A percentile compares a stretch with the other conserved stretches of the same genome.
Evolutionary conservation across 2,113 vertebrate species (phyloP).

Genomic region (Thymallus thymallus): DNA sequence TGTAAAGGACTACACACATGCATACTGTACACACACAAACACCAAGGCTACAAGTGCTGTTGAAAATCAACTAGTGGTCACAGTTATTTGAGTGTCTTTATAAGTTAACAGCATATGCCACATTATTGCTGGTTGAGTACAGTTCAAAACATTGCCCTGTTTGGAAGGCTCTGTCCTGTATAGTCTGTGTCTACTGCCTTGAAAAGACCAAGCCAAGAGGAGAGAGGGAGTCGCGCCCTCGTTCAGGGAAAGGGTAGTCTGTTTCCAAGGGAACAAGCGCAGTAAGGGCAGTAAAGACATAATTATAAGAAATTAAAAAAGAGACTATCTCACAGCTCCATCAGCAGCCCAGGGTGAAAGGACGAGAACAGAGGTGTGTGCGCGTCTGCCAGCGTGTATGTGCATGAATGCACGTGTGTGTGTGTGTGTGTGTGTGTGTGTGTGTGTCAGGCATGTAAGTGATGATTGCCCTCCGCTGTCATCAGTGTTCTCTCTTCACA

Average conservation of each 20-base stretch:
- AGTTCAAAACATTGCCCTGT: neutral
- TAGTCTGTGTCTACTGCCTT: neutral
- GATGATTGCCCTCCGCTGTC: neutral
- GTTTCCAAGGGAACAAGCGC: conserved; percentile 42
- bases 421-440: neutral
- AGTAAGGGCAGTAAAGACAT: conserved; percentile 31
- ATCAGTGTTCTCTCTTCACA: neutral
- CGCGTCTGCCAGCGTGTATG: neutral
- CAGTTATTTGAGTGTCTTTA: neutral
- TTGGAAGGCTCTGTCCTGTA: neutral
- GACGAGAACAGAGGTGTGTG: neutral
- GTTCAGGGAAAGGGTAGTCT: neutral
- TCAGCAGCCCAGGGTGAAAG: neutral
- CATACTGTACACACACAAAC: no score
- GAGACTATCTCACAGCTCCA: conserved; percentile 8
- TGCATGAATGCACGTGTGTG: neutral
- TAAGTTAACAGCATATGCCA: neutral
- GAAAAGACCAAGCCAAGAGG: conserved; percentile 2
- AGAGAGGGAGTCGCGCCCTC: neutral
- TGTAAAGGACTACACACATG: no score
- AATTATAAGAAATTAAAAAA: conserved; percentile 46
- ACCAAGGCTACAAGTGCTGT: no score
- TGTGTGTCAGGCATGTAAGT: neutral
- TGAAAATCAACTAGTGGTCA: no score
- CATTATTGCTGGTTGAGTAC: neutral